Percentiles rank a stretch among this genome's conserved stretches.
Evolutionary conservation across 2,888 invertebrate genomes (phyloP).

Genomic region (Oscheius myriophilus): DNA sequence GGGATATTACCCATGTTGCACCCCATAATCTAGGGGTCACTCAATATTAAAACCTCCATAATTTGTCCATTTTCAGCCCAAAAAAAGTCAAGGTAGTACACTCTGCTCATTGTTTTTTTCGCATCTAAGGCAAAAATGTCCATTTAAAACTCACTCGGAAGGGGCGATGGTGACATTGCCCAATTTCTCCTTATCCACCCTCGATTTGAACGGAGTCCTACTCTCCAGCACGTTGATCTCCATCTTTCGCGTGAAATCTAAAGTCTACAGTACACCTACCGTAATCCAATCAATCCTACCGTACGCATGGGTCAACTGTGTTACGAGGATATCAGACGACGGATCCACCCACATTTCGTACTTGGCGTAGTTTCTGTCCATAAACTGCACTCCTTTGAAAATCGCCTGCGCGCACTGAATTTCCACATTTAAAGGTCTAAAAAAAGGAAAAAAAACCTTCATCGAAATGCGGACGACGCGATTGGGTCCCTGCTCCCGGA

Average conservation of each 20-base stretch:
- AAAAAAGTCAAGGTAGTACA: too few relatives aligned
- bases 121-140: too few relatives aligned
- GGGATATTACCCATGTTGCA: too few relatives aligned
- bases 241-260: slow-evolving; percentile 39
- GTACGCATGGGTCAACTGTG: slow-evolving; percentile 14
- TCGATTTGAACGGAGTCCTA: slow-evolving; percentile 21
- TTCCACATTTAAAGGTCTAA: not conserved
- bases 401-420: slow-evolving; percentile 25
- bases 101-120: too few relatives aligned
- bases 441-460: slow-evolving; percentile 24
- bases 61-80: too few relatives aligned
- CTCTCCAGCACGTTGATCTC: slow-evolving; percentile 39
- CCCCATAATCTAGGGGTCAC: too few relatives aligned
- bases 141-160: slow-evolving; percentile 10
- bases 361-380: slow-evolving; percentile 20
- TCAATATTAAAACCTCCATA: too few relatives aligned
- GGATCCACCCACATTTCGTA: slow-evolving; percentile 27
- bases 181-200: slow-evolving; percentile 14
- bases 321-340: slow-evolving; percentile 10
- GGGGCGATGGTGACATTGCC: slow-evolving; percentile 17
- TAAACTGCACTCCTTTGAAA: slow-evolving; percentile 29
- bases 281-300: slow-evolving; percentile 1
- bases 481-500: not conserved
- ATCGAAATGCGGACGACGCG: slow-evolving; percentile 23
- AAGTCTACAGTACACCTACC: not conserved